Evolutionary conservation across 53 echinoderm and acorn worm species (phyloP).

Genomic region (Glandiceps talaboti): DNA sequence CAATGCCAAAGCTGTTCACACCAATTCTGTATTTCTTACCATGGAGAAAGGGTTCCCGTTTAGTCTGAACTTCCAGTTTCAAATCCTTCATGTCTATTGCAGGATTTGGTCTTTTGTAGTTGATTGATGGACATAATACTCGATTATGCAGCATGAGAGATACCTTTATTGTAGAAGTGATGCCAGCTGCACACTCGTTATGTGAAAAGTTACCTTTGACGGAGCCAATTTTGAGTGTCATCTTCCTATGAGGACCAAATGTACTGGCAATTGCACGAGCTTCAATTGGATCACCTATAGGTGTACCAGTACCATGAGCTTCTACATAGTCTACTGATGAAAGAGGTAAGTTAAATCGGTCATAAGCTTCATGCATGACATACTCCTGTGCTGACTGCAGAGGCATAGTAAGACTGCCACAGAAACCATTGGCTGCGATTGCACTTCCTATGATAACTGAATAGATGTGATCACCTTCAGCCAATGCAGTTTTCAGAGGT

Average conservation of each 20-base stretch:
- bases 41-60: too few species aligned
- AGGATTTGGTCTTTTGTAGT: too few species aligned
- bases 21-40: too few species aligned
- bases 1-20: too few species aligned
- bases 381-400: conserved; percentile 58
- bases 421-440: conserved; percentile 77
- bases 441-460: too few species aligned
- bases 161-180: conserved; percentile 79
- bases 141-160: conserved; percentile 82
- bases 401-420: conserved; percentile 90
- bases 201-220: conserved; percentile 97
- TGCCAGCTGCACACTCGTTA: conserved; percentile 79
- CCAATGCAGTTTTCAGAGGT: conserved; percentile 52
- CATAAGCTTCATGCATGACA: conserved; percentile 67
- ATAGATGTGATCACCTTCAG: conserved; percentile 80
- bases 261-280: conserved; percentile 75
- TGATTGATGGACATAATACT: too few species aligned
- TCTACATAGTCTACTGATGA: conserved; percentile 71
- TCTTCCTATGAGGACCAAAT: conserved; percentile 34
- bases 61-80: too few species aligned
- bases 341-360: conserved; percentile 61
- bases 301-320: conserved; percentile 94
- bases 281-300: conserved; percentile 93
- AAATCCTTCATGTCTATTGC: too few species aligned
- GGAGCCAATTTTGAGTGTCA: conserved; percentile 76